These are phyloP conservation scores for Elegia similella DNA, from an alignment of 2,888 invertebrate species.

Conservation along the genomic window DNA sequence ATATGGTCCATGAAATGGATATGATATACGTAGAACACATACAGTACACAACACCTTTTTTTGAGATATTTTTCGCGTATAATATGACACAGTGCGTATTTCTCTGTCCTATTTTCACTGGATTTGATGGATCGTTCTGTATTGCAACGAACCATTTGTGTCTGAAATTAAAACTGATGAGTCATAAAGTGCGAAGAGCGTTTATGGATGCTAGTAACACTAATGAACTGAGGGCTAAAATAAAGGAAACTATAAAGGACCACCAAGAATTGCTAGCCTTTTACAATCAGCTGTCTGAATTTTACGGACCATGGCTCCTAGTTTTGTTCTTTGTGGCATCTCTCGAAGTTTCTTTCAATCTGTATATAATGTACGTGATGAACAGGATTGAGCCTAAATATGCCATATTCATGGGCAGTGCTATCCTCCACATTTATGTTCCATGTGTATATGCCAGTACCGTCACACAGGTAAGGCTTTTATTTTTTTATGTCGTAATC, in stretches of 20 bases:
- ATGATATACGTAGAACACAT: constrained; percentile 50
- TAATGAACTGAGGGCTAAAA: constrained; percentile 36
- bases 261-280: constrained; percentile 55
- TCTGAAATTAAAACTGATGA: constrained; percentile 55
- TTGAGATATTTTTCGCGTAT: constrained; percentile 54
- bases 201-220: constrained; percentile 40
- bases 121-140: constrained; percentile 62
- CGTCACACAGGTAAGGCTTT: constrained; percentile 49
- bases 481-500: no score
- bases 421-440: constrained; percentile 51
- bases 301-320: constrained; percentile 60
- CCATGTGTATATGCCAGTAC: constrained; percentile 58
- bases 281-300: constrained; percentile 44
- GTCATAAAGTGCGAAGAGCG: constrained; percentile 44
- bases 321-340: constrained; percentile 51
- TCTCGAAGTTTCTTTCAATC: constrained; percentile 52
- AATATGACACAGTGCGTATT: constrained; percentile 46
- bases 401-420: constrained; percentile 46
- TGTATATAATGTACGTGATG: constrained; percentile 52
- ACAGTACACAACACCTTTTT: constrained; percentile 59
- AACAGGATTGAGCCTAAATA: constrained; percentile 49
- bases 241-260: constrained; percentile 48
- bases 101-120: constrained; percentile 49
- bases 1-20: constrained; percentile 63
- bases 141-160: constrained; percentile 57